Percentiles rank a stretch among this genome's conserved stretches.
phyloP scores from a whole-genome alignment of 1,140 invertebrate species.

The Battus philenor region DNA sequence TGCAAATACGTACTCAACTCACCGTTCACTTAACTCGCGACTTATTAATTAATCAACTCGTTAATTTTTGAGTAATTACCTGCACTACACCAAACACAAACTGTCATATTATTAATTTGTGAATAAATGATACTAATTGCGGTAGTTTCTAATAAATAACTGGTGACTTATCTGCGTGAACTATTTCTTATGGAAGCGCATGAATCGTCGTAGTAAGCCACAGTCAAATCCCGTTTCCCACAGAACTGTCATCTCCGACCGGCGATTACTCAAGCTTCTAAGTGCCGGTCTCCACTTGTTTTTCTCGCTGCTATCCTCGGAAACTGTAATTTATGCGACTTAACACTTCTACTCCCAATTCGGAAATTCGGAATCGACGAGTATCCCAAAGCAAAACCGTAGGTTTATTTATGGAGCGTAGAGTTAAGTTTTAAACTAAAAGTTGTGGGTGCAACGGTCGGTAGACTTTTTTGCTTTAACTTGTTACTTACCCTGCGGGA shows the following conservation, averaged over 20 bases:
- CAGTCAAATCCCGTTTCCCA: slow-evolving; percentile 35
- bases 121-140: too few species aligned
- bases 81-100: too few species aligned
- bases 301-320: slow-evolving; percentile 58
- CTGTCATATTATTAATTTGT: too few species aligned
- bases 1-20: slow-evolving; percentile 8
- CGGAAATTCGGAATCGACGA: slow-evolving; percentile 67
- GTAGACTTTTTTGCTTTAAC: slow-evolving; percentile 51
- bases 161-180: too few species aligned
- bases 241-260: slow-evolving; percentile 52
- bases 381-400: slow-evolving; percentile 63
- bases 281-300: slow-evolving; percentile 69
- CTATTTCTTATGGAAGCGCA: neutral
- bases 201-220: slow-evolving; percentile 5
- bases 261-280: slow-evolving; percentile 70
- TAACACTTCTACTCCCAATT: slow-evolving; percentile 55
- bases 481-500: slow-evolving; percentile 36
- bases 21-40: neutral
- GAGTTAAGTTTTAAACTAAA: slow-evolving; percentile 61
- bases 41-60: too few species aligned
- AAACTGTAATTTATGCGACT: slow-evolving; percentile 72
- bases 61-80: too few species aligned
- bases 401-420: slow-evolving; percentile 69
- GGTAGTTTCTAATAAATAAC: too few species aligned
- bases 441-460: slow-evolving; percentile 53